Evolutionary conservation across 2,888 invertebrate genomes (phyloP), one percentile per base, ranked within the genome.

Genomic region (Autographa pulchrina): DNA sequence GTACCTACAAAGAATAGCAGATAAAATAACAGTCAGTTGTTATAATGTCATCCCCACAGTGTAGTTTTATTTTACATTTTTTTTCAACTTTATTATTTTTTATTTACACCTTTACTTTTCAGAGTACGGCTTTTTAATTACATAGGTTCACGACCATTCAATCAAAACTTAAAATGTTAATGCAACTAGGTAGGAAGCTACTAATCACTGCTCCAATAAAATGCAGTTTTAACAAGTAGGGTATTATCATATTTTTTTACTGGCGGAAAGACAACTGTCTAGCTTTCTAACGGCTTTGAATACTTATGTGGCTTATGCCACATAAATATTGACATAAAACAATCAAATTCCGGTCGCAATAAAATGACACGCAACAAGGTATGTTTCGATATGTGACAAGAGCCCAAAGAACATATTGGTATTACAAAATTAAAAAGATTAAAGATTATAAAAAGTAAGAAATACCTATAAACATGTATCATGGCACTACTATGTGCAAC

Each of bases 291-390:
- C 25, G 25, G 13, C 25, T 56, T 25, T 14, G n/a, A 20, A 13
- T 56, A 25, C 25, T 25, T 25, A 25, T 3, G 25, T 3, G 25
- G 25, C 25, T 25, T 25, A 25, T 25, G 25, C 25, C 25, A 25
- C 25, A 14, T 56, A 48, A 48, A 3, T n/a, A 13, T 38, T 38
- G 11, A 38, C 38, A 38, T 38, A 35, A 32, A 35, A 48, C 48
- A 48, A 48, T 6, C n/a, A n/a, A 48, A 38, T 38, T 38, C 48
- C 48, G 48, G 8, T 62, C 25, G 48, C 48, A 65, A 63, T 18
- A n/a, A 35, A 48, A 13, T 35, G 52, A 68, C 60, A 62, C 56
- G 66, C 63, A 58, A 54, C 6, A 59, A 16, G 14, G n/a, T 48
- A 43, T 35, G 35, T 35, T 35, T 35, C 6, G 35, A 6, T 6